These are phyloP conservation scores for Pollimyrus isidori DNA, from an alignment of 2,113 vertebrate species.

Conservation along the genomic window DNA sequence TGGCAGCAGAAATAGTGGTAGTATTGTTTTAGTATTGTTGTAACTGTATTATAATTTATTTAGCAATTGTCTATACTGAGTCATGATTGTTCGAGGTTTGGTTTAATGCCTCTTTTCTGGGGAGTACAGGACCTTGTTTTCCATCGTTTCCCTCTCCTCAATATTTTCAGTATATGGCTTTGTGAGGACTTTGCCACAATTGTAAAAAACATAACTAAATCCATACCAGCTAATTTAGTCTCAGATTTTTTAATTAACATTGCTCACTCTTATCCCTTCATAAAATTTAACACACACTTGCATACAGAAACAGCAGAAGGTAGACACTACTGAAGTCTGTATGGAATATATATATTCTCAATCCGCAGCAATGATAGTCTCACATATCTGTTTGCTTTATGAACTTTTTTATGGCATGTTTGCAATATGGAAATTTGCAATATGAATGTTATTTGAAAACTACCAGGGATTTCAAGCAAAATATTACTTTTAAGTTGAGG, in stretches of 20 bases:
- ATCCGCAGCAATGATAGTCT: neutral
- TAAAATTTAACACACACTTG: neutral
- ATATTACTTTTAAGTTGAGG: neutral
- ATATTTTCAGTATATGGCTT: neutral
- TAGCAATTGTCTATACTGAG: neutral
- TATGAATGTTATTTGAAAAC: conserved; percentile 1
- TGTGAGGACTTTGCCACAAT: neutral
- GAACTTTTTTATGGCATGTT: neutral
- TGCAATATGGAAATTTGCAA: neutral
- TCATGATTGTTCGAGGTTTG: neutral
- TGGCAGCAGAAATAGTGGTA: neutral
- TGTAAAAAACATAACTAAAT: neutral
- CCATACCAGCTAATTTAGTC: neutral
- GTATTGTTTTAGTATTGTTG: neutral
- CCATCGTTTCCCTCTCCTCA: neutral
- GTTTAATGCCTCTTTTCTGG: neutral
- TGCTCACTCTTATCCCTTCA: neutral
- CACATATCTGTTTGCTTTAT: neutral
- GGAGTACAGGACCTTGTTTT: neutral
- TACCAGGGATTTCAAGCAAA: neutral
- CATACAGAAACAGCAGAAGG: neutral
- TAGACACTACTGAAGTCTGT: neutral
- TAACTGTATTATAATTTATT: neutral
- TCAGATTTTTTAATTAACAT: neutral
- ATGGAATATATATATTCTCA: neutral